Conservation (phyloP, 2,888 invertebrate species). For the Drosophila differens region DNA sequence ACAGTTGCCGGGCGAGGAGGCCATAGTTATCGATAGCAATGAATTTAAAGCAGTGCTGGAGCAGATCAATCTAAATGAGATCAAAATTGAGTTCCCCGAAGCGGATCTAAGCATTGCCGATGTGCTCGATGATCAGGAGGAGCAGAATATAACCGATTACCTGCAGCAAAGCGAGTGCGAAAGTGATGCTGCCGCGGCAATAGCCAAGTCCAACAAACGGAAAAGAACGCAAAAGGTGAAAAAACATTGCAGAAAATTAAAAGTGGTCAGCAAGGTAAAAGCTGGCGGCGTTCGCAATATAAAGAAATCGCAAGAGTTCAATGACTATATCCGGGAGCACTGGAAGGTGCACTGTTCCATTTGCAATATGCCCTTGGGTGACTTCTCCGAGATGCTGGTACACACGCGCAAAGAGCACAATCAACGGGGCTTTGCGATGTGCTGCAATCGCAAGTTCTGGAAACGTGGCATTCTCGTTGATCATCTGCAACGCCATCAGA, state of each 20-base stretch:
- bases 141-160: constrained; percentile 48
- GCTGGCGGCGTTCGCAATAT: constrained; percentile 34
- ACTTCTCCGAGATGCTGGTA: constrained; percentile 69
- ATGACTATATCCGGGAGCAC: constrained; percentile 75
- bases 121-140: constrained; percentile 64
- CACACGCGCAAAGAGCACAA: constrained; percentile 78
- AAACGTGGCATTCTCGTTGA: constrained; percentile 82
- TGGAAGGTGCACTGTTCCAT: constrained; percentile 82
- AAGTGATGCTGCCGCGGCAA: constrained; percentile 15
- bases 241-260: constrained; percentile 28
- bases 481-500: constrained; percentile 81
- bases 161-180: constrained; percentile 26
- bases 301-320: constrained; percentile 70
- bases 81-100: constrained; percentile 69
- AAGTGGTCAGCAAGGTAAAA: constrained; percentile 16
- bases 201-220: constrained; percentile 3
- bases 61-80: constrained; percentile 62
- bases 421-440: constrained; percentile 78
- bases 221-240: constrained; percentile 23
- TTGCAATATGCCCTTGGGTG: constrained; percentile 68
- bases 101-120: constrained; percentile 61
- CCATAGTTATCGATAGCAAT: constrained; percentile 36
- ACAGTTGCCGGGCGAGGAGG: constrained; percentile 10
- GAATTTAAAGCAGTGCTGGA: constrained; percentile 65
- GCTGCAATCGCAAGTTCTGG: constrained; percentile 82